These are phyloP conservation scores for Petaurus breviceps DNA, from an alignment of 2,113 vertebrate genomes.

Conservation along the genomic window DNA sequence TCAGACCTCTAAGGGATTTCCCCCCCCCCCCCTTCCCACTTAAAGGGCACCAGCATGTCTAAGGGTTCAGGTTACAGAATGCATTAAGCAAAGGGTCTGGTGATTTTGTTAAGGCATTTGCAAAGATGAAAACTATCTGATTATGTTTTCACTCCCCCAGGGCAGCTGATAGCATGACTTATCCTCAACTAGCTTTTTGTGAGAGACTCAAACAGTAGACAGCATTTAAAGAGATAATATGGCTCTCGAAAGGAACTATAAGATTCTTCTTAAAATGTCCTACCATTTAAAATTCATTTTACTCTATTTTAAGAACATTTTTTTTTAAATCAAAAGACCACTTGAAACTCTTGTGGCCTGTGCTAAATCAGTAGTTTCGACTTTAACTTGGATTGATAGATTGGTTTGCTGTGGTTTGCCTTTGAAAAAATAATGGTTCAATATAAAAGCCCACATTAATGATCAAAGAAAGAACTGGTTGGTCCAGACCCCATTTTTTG, in stretches of 20 bases:
- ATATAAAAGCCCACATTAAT: not conserved
- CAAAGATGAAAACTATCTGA: conserved; percentile 25
- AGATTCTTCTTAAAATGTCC: not conserved
- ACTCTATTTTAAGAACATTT: conserved; percentile 22
- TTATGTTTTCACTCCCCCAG: conserved; percentile 23
- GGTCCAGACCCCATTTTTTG: conserved; percentile 5
- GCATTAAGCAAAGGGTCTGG: not conserved
- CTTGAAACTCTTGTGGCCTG: not conserved
- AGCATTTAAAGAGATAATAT: not conserved
- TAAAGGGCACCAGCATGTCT: not conserved
- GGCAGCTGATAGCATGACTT: conserved; percentile 10
- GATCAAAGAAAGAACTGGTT: conserved; percentile 3
- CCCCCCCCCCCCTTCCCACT: not conserved
- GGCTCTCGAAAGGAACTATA: conserved; percentile 23
- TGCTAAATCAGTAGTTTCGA: conserved; percentile 17
- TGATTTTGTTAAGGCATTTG: conserved; percentile 25
- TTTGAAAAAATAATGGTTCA: not conserved
- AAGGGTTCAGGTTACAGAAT: not conserved
- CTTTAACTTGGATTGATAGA: conserved; percentile 1
- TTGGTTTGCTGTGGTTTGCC: not conserved
- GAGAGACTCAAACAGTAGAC: conserved; percentile 15
- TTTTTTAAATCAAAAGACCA: conserved; percentile 5
- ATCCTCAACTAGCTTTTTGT: not conserved
- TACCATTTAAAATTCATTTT: not conserved
- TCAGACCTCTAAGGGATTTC: not conserved